Conservation (phyloP, 1,140 invertebrate species). For the Drosophila tani region DNA sequence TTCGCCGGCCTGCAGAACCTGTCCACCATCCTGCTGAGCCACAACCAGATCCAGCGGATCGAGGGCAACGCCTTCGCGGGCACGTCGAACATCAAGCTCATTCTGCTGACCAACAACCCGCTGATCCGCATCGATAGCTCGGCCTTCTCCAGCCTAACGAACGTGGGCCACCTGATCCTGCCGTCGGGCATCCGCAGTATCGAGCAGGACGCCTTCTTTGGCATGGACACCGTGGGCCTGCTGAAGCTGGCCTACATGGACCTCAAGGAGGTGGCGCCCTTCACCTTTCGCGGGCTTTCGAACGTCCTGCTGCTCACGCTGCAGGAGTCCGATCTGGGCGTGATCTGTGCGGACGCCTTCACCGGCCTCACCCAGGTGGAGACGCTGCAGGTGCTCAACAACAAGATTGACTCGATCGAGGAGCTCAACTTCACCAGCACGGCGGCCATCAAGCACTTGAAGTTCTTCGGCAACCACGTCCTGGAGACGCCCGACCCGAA, state of each 20-base stretch:
- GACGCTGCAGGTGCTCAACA: slow-evolving; percentile 91
- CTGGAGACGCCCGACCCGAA: slow-evolving; percentile 89
- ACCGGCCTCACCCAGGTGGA: slow-evolving; percentile 89
- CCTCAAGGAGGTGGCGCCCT: slow-evolving; percentile 88
- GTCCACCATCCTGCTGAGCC: slow-evolving; percentile 89
- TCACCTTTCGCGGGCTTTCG: slow-evolving; percentile 91
- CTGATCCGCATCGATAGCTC: slow-evolving; percentile 90
- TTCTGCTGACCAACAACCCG: slow-evolving; percentile 92
- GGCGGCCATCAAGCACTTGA: slow-evolving; percentile 89
- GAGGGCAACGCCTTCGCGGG: slow-evolving; percentile 93
- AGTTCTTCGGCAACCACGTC: slow-evolving; percentile 92
- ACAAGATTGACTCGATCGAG: slow-evolving; percentile 93
- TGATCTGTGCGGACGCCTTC: slow-evolving; percentile 90
- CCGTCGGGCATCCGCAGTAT: slow-evolving; percentile 91
- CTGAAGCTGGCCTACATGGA: slow-evolving; percentile 94
- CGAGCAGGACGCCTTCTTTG: slow-evolving; percentile 91
- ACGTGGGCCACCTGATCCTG: slow-evolving; percentile 90
- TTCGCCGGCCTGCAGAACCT: slow-evolving; percentile 93
- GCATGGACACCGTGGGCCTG: slow-evolving; percentile 91
- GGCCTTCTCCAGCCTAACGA: slow-evolving; percentile 92
- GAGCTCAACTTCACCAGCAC: slow-evolving; percentile 89
- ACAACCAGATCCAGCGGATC: slow-evolving; percentile 92
- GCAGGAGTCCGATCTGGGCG: slow-evolving; percentile 92
- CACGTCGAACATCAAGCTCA: slow-evolving; percentile 91
- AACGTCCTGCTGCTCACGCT: slow-evolving; percentile 90